Evolutionary conservation across 2,888 invertebrate genomes (phyloP), one percentile per base, ranked within the genome.

Genomic region (Pachycephus smyrnensis): DNA sequence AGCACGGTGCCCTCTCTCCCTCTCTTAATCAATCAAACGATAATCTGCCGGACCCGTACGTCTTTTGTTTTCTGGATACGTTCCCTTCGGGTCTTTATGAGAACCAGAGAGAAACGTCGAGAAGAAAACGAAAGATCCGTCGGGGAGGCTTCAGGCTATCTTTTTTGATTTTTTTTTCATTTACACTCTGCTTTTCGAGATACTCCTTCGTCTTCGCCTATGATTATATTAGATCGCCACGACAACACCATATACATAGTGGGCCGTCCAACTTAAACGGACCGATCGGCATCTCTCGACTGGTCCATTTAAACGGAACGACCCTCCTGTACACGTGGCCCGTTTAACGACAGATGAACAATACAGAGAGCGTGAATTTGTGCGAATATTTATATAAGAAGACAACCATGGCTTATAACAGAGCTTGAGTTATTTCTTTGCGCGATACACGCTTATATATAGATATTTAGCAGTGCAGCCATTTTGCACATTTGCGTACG

Each of bases 391-490:
- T 23, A 23, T 55, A 9, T 55, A 23, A 40, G 37, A 37, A 37
- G 55, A 23, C 55, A 2, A 2, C 11, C 33, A 23, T 23, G 71
- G 33, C 15, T 71, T 55, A 4, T 55, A 23, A 55, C 55, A 55
- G 55, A 55, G 55, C 55, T 55, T 55, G 55, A 55, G 55, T 55
- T 55, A 55, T 55, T 55, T 55, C 23, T 55, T 23, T 55, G 55
- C 23, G 55, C 55, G 6, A 1, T 55, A 55, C 55, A 55, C 55
- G 55, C 55, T 55, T 23, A 23, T 55, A 55, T 55, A 55, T 55
- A 55, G 23, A 55, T 55, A 23, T 55, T 23, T 80, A 82, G 81
- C 79, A 79, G 81, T 80, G 80, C 81, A 80, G 81, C 81, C 79
- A 80, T 77, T 78, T 31, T 76, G 75, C 40, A 78, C 73, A 73